Conservation (phyloP, 2,113 vertebrate genomes). For the Elephas maximus region DNA sequence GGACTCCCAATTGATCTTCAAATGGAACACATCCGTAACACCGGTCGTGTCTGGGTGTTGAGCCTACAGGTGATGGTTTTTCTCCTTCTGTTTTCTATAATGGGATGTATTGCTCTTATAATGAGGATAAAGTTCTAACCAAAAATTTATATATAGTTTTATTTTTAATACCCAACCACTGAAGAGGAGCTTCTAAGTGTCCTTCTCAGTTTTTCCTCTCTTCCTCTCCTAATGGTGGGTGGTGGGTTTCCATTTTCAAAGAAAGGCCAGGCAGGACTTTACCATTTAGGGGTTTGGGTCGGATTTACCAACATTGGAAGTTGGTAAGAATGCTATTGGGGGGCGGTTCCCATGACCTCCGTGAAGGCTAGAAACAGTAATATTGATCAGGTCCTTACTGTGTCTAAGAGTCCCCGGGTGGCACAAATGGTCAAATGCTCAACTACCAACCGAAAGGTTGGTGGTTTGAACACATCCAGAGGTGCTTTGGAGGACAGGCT, state of each 20-base stretch:
- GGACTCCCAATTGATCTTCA: background rate
- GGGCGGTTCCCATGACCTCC: background rate
- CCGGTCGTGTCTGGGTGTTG: background rate
- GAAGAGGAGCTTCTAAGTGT: background rate
- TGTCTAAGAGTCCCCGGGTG: background rate
- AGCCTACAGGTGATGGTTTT: background rate
- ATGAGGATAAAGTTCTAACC: background rate
- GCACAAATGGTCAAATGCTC: background rate
- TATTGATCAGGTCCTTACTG: background rate
- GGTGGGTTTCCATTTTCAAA: background rate
- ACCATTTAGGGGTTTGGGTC: background rate
- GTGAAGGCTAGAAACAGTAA: background rate
- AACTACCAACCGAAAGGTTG: background rate
- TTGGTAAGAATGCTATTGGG: background rate
- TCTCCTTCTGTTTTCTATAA: slow-evolving; percentile 40
- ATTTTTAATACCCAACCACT: background rate
- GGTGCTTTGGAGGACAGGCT: background rate
- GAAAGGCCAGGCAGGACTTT: background rate
- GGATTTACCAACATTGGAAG: background rate
- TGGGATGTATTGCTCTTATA: background rate
- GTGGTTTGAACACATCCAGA: background rate
- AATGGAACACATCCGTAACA: background rate
- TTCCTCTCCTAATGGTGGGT: background rate
- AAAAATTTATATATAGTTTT: background rate
- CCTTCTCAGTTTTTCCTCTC: background rate